A percentile compares a stretch with the other conserved stretches of the same genome.
These are phyloP conservation scores for Rhinoptilus africanus DNA, from an alignment of 2,113 vertebrate species.

Conservation along the genomic window DNA sequence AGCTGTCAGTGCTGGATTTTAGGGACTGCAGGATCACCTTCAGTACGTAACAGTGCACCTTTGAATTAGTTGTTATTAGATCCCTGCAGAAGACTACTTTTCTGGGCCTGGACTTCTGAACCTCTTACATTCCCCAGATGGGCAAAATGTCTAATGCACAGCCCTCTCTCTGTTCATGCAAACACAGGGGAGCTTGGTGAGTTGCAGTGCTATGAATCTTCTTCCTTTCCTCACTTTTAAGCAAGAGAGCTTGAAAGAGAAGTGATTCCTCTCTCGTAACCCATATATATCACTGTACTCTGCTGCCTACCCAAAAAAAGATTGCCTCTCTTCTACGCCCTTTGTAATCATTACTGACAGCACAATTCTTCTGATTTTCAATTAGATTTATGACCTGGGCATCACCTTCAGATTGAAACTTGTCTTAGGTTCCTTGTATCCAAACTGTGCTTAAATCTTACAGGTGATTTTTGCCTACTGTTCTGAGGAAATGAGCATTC, in stretches of 20 bases:
- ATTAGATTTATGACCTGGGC: background rate
- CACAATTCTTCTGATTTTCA: background rate
- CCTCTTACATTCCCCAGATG: background rate
- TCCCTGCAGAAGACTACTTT: background rate
- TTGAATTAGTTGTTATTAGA: background rate
- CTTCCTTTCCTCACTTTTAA: background rate
- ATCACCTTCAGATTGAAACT: background rate
- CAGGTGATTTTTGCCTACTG: background rate
- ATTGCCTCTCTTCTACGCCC: background rate
- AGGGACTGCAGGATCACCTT: background rate
- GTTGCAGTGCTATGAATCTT: background rate
- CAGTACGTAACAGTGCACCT: background rate
- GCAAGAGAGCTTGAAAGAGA: background rate
- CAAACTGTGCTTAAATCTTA: background rate
- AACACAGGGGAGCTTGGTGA: background rate
- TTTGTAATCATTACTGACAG: background rate
- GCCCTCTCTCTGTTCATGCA: background rate
- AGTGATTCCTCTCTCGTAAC: background rate
- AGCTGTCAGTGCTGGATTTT: background rate
- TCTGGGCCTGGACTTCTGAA: background rate
- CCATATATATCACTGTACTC: background rate
- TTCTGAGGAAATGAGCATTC: background rate
- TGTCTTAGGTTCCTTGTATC: background rate
- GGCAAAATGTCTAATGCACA: background rate
- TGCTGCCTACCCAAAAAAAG: background rate